These are phyloP conservation scores for Drosophila tani DNA, from an alignment of 1,140 invertebrate species.

Conservation along the genomic window DNA sequence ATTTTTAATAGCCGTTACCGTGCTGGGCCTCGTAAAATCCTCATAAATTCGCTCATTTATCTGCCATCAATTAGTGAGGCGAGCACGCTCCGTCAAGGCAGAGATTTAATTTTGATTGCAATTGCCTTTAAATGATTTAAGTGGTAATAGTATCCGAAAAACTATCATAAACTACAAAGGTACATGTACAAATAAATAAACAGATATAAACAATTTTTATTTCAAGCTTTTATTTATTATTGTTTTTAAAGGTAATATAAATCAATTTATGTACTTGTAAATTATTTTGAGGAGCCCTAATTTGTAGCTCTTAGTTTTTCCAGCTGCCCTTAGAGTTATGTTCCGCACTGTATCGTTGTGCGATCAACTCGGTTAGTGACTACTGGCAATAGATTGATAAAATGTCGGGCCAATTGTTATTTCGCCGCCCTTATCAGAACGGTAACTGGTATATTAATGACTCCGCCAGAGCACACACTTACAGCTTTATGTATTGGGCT, in stretches of 20 bases:
- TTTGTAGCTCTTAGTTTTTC: neutral
- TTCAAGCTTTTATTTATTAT: neutral
- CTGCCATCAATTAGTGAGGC: conserved; percentile 4
- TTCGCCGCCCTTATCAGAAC: conserved; percentile 61
- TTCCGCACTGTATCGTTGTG: conserved; percentile 1
- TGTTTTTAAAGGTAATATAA: neutral
- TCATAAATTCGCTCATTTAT: conserved; percentile 15
- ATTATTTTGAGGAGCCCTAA: no score
- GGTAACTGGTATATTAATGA: conserved; percentile 55
- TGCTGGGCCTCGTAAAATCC: conserved; percentile 1
- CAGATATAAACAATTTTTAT: no score
- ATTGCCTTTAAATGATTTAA: neutral
- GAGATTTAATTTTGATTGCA: neutral
- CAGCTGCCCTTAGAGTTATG: neutral
- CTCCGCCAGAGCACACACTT: conserved; percentile 16
- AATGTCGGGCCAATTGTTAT: conserved; percentile 59
- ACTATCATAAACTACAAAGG: neutral
- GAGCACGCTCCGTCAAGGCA: neutral
- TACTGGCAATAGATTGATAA: conserved; percentile 71
- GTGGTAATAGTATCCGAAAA: neutral
- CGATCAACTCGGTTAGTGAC: conserved; percentile 23
- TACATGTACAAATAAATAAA: no score
- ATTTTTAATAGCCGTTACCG: conserved; percentile 1
- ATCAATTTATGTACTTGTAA: neutral
- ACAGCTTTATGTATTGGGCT: neutral